A percentile compares a stretch with the other conserved stretches of the same genome.
Evolutionary conservation across 37 sponge, comb jelly and placozoan genomes (phyloP).

Genomic region (Spongilla lacustris): DNA sequence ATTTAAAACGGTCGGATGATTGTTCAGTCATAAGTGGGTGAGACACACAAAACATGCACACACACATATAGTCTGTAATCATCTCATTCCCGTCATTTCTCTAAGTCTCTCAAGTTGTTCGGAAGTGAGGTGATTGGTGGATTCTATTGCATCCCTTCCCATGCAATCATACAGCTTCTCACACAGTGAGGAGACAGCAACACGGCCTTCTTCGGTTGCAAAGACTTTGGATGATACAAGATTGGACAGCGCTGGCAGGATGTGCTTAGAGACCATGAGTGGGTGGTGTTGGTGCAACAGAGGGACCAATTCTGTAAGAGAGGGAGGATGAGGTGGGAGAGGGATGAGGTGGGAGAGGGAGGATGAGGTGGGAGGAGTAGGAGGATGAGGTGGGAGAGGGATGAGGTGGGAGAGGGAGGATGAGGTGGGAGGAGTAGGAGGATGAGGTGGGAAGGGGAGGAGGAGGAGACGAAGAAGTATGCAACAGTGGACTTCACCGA

Average conservation of each 20-base stretch:
- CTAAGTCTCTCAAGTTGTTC: constrained; percentile 37
- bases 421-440: no score
- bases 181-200: constrained; percentile 52
- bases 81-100: constrained; percentile 25
- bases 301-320: constrained; percentile 54
- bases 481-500: no score
- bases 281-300: constrained; percentile 46
- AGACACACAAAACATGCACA: not conserved
- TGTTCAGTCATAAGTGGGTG: no score
- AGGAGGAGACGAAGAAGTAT: no score
- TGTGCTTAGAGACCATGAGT: constrained; percentile 63
- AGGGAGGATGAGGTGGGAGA: not conserved
- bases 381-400: no score
- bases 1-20: no score
- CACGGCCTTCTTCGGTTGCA: constrained; percentile 46
- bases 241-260: constrained; percentile 83
- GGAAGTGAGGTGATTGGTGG: constrained; percentile 54
- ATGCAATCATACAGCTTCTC: constrained; percentile 36
- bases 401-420: no score
- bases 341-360: not conserved
- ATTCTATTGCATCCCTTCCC: constrained; percentile 62
- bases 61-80: not conserved
- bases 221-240: constrained; percentile 38
- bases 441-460: no score
- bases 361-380: not conserved